Percentiles rank a stretch among this genome's conserved stretches.
These are phyloP conservation scores for Tipula confusa DNA, from an alignment of 2,888 invertebrate species.

Conservation along the genomic window DNA sequence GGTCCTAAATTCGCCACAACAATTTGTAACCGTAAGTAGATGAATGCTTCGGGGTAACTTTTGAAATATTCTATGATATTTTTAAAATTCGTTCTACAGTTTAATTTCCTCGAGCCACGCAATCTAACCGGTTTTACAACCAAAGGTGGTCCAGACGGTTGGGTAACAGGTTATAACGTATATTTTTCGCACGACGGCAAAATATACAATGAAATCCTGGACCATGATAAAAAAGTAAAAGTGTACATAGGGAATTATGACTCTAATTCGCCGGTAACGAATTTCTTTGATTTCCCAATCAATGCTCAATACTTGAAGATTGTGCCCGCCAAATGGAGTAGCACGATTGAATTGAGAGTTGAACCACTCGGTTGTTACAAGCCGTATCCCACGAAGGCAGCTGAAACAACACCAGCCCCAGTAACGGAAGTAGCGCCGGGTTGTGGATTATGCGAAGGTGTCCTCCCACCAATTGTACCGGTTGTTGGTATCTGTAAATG, in stretches of 20 bases:
- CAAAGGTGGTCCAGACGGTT: conserved; percentile 65
- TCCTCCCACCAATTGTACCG: conserved; percentile 42
- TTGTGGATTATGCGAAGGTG: conserved; percentile 53
- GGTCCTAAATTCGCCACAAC: conserved; percentile 60
- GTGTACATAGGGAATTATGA: conserved; percentile 73
- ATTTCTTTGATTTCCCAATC: conserved; percentile 68
- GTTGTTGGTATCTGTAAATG: conserved; percentile 53
- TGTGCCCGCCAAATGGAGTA: conserved; percentile 67
- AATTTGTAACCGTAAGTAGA: conserved; percentile 60
- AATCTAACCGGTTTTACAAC: conserved; percentile 75
- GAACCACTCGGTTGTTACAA: conserved; percentile 76
- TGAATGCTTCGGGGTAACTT: neutral
- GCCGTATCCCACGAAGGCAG: conserved; percentile 53
- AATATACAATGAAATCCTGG: conserved; percentile 66
- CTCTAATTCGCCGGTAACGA: conserved; percentile 55
- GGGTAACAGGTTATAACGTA: conserved; percentile 71
- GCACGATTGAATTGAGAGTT: conserved; percentile 65
- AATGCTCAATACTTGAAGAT: conserved; percentile 67
- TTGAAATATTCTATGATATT: neutral
- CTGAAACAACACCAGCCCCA: neutral
- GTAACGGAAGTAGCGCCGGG: conserved; percentile 31
- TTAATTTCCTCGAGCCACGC: conserved; percentile 71
- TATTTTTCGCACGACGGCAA: conserved; percentile 67
- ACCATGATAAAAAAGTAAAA: conserved; percentile 53
- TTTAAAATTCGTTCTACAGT: conserved; percentile 50